A percentile compares a stretch with the other conserved stretches of the same genome.
Evolutionary conservation across 1,140 invertebrate genomes (phyloP).

Genomic region (Heliconius congener): DNA sequence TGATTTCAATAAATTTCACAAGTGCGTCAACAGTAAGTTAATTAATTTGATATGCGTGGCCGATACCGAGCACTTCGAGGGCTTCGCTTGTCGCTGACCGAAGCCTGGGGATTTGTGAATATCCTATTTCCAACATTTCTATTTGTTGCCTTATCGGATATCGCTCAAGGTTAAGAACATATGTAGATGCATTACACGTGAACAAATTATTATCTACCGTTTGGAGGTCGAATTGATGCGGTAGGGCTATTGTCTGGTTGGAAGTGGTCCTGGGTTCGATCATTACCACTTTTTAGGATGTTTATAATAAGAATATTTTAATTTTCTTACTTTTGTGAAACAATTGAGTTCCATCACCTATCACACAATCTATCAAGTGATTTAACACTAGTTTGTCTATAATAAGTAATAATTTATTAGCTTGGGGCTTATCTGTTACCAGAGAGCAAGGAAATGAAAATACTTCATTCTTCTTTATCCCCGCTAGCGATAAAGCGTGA

Average conservation of each 20-base stretch:
- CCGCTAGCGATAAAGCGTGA: too few relatives aligned
- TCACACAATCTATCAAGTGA: too few relatives aligned
- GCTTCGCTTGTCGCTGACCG: constrained; percentile 51
- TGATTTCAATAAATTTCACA: constrained; percentile 36
- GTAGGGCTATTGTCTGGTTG: not conserved
- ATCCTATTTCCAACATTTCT: constrained; percentile 39
- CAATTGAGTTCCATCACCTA: too few relatives aligned
- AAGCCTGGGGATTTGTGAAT: constrained; percentile 51
- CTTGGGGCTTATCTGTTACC: too few relatives aligned
- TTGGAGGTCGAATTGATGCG: not conserved
- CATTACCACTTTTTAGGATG: not conserved
- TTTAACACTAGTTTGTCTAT: too few relatives aligned
- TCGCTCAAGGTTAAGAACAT: constrained; percentile 26
- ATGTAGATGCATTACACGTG: constrained; percentile 15
- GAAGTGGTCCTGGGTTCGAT: not conserved
- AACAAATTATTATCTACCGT: not conserved
- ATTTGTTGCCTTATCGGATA: constrained; percentile 31
- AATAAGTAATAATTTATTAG: too few relatives aligned
- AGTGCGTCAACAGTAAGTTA: constrained; percentile 43
- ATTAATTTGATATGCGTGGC: constrained; percentile 62
- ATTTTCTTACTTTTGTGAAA: too few relatives aligned
- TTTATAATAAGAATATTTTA: not conserved
- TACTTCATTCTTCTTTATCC: too few relatives aligned
- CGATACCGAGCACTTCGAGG: constrained; percentile 40
- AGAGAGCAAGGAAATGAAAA: too few relatives aligned